Conservation (phyloP, 1,140 invertebrate species). For the Capitella teleta region DNA sequence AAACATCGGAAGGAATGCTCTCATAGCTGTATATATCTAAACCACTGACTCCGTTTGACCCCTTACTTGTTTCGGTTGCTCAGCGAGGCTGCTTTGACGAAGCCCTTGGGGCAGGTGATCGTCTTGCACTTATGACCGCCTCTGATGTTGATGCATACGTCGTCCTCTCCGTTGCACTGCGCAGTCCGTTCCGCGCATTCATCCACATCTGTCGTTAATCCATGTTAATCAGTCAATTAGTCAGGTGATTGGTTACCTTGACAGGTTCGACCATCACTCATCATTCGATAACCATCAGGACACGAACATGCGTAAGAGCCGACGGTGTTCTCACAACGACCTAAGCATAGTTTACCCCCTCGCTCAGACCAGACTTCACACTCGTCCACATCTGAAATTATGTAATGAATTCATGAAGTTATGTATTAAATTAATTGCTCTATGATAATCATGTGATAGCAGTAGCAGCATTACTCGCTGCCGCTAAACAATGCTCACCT, state of each 20-base stretch:
- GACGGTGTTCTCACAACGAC: conserved; percentile 72
- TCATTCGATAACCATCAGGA: conserved; percentile 62
- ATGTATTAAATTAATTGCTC: neutral
- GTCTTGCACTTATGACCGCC: conserved; percentile 77
- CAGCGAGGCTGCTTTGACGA: conserved; percentile 41
- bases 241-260: neutral
- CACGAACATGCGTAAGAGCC: conserved; percentile 78
- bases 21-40: neutral
- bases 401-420: neutral
- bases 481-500: conserved; percentile 31
- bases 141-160: conserved; percentile 80
- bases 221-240: neutral
- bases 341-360: conserved; percentile 59
- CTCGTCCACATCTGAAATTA: conserved; percentile 65
- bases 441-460: neutral
- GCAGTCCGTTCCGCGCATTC: conserved; percentile 51
- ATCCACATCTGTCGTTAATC: conserved; percentile 55
- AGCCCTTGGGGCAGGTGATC: conserved; percentile 72
- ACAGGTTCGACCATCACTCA: conserved; percentile 6
- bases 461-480: neutral
- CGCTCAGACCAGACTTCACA: conserved; percentile 54
- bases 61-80: conserved; percentile 9
- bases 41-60: neutral
- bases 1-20: neutral
- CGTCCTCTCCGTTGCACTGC: conserved; percentile 46